Base-by-base conservation (phyloP, 2,113 vertebrate species). In the Megaceryle torquata region DNA sequence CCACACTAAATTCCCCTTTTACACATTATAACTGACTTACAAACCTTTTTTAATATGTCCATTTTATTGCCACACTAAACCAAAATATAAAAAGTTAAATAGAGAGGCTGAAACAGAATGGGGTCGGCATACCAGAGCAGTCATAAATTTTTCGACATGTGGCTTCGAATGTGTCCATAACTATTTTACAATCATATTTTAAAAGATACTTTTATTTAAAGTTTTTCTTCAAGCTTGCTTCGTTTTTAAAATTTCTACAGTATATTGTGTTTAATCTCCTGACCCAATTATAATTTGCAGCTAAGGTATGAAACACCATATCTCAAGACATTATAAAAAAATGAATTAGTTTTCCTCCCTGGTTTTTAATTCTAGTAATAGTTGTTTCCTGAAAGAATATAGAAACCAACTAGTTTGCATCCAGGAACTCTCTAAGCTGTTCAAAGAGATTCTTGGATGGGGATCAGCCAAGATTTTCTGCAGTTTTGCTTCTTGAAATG, bases 81-180 rank as follows among this genome's bases (percentile, higher is more conserved):
- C 41, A 83, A 89, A 92, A 64, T 81, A 67, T 81, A 80, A 74
- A 69, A 85, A 67, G 16, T 46, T 4, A 93, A 89, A 82, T 75
- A 76, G 88, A 51, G 37, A 95, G 53, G 16, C 25, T 91, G 79
- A 94, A 91, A 91, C 26, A 60, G 50, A 92, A 43, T 51, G n/a
- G n/a, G 63, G 14, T 88, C 64, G 88, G 65, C 51, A 37, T 79
- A 65, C 77, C 79, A 95, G 54, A 92, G 35, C 31, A 91, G 24
- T 67, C 51, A 50, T 89, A 95, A 84, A 59, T 82, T 82, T 95
- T 97, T 91, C 29, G 29, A 67, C 78, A 78, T 76, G 68, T 79
- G 60, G 67, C 5, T 94, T 91, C 64, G 89, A 72, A 95, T 86
- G 29, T 83, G 76, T 86, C 87, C 29, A 19, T 75, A 91, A 92